phyloP scores from a whole-genome alignment of 2,888 invertebrate species.

The Choreutis nemorana region DNA sequence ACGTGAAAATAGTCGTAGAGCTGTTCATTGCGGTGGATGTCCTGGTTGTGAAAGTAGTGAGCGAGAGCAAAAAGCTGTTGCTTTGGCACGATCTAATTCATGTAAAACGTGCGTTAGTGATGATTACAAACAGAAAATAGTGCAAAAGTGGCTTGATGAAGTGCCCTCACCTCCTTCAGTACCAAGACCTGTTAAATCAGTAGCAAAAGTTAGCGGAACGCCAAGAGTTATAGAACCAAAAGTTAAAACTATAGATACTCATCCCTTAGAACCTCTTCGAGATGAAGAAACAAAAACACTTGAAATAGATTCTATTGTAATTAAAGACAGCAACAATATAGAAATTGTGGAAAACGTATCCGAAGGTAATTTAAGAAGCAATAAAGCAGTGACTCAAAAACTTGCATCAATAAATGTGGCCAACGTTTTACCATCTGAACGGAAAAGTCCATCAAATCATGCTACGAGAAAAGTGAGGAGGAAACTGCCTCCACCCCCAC shows the following conservation, averaged over 20 bases:
- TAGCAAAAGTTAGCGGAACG: constrained; percentile 50
- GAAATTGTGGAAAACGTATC: neutral
- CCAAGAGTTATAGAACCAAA: constrained; percentile 39
- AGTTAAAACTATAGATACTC: constrained; percentile 19
- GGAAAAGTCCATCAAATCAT: constrained; percentile 32
- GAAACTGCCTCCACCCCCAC: constrained; percentile 53
- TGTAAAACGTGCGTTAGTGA: constrained; percentile 67
- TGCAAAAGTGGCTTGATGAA: constrained; percentile 80
- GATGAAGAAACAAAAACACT: constrained; percentile 16
- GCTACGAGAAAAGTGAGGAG: constrained; percentile 43
- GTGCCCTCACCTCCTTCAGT: constrained; percentile 56
- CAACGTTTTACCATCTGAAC: constrained; percentile 12
- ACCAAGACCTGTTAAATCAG: constrained; percentile 31
- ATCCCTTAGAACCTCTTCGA: constrained; percentile 18
- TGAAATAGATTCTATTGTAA: constrained; percentile 11
- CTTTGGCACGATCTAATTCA: constrained; percentile 48
- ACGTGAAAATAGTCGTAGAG: constrained; percentile 68
- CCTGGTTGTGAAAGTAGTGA: constrained; percentile 68
- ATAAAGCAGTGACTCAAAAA: neutral
- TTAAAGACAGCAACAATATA: neutral
- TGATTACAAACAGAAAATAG: constrained; percentile 77
- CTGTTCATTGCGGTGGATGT: constrained; percentile 69
- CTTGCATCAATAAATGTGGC: constrained; percentile 1
- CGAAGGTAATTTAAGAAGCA: too few relatives aligned
- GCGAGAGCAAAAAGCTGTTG: constrained; percentile 28